Conservation (phyloP, 2,797 vertebrate species). For the Craterocephalus amniculus region DNA sequence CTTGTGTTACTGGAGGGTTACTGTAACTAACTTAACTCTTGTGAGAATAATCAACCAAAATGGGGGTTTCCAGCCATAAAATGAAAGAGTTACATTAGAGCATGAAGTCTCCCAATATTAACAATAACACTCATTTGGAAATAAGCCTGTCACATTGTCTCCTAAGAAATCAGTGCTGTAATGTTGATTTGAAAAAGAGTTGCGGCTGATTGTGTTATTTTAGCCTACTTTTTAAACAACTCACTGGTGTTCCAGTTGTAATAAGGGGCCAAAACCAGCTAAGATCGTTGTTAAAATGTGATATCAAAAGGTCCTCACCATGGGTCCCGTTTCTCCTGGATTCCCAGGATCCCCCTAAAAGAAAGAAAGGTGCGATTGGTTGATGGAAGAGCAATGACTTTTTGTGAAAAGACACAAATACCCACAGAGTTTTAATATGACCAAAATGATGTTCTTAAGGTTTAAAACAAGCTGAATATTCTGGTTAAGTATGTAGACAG, state of each 20-base stretch:
- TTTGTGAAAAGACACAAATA: neutral
- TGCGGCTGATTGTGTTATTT: neutral
- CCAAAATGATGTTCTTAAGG: neutral
- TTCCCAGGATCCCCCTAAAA: constrained; percentile 91
- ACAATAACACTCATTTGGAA: neutral
- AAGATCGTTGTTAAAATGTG: neutral
- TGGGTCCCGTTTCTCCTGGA: constrained; percentile 88
- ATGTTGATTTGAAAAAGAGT: too few relatives aligned
- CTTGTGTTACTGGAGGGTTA: too few relatives aligned
- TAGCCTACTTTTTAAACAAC: neutral
- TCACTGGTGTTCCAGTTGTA: neutral
- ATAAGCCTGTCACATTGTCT: neutral
- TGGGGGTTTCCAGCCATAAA: too few relatives aligned
- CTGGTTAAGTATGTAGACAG: constrained; percentile 4
- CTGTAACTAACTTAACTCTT: too few relatives aligned
- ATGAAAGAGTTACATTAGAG: too few relatives aligned
- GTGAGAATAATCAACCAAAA: too few relatives aligned
- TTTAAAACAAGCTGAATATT: constrained; percentile 6
- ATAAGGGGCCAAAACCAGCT: neutral
- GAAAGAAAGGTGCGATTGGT: constrained; percentile 53
- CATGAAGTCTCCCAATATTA: too few relatives aligned
- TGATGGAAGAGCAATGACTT: constrained; percentile 11
- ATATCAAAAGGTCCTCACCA: constrained; percentile 79
- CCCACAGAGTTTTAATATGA: constrained; percentile 9
- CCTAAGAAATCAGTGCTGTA: too few relatives aligned